Conservation (phyloP, 92 coral and sea anemone genomes). For the Heteractis magnifica region DNA sequence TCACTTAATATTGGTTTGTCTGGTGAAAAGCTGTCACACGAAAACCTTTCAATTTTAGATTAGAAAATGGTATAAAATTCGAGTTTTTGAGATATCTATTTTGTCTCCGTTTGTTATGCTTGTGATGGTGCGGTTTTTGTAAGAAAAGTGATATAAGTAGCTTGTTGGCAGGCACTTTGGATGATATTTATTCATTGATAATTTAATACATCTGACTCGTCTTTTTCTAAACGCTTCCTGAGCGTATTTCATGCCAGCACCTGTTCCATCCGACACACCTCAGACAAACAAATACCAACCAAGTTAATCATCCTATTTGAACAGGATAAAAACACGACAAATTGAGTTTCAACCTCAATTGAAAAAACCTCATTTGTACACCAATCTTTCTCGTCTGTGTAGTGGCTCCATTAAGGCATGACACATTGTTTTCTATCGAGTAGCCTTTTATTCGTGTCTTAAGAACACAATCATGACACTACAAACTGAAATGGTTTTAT, state of each 20-base stretch:
- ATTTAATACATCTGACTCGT: not conserved
- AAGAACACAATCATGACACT: not conserved
- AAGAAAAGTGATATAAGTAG: not conserved
- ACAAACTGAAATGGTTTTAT: conserved; percentile 3
- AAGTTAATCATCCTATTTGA: conserved; percentile 20
- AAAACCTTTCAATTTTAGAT: not conserved
- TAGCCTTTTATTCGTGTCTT: not conserved
- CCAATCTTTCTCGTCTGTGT: not conserved
- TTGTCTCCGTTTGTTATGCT: not conserved
- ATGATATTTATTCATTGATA: not conserved
- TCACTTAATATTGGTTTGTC: not conserved
- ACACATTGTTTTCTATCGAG: not conserved
- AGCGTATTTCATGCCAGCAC: not conserved
- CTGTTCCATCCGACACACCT: not conserved
- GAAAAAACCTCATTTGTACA: not conserved
- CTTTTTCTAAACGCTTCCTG: not conserved
- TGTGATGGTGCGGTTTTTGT: not conserved
- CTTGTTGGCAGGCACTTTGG: conserved; percentile 7
- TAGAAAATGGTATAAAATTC: not conserved
- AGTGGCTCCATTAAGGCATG: not conserved
- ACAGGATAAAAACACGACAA: conserved; percentile 8
- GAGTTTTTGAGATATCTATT: not conserved
- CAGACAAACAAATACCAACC: conserved; percentile 4
- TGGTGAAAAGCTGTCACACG: not conserved
- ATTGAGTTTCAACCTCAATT: not conserved